phyloP scores from a whole-genome alignment of 2,888 invertebrate species.

The Lysandra coridon region DNA sequence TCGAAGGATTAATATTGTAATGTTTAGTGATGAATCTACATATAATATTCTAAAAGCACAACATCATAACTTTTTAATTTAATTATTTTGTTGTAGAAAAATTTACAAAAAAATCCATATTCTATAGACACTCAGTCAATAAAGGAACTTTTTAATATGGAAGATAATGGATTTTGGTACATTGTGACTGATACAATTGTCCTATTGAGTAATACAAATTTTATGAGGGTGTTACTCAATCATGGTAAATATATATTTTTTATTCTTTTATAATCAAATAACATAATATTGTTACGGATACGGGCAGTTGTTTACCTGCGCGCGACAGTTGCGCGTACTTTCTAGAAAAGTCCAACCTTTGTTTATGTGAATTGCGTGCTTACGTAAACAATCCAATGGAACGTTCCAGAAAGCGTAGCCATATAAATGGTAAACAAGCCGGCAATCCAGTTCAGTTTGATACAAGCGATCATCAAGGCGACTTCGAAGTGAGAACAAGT shows the following conservation, averaged over 20 bases:
- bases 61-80: background rate
- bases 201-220: constrained; percentile 52
- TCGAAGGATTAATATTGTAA: too few relatives aligned
- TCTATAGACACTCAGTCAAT: constrained; percentile 48
- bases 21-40: background rate
- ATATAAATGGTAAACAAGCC: too few relatives aligned
- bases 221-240: constrained; percentile 52
- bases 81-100: constrained; percentile 37
- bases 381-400: too few relatives aligned
- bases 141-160: constrained; percentile 46
- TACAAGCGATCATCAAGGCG: too few relatives aligned
- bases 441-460: too few relatives aligned
- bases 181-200: constrained; percentile 59
- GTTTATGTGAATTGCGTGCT: too few relatives aligned
- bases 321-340: too few relatives aligned
- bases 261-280: background rate
- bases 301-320: too few relatives aligned
- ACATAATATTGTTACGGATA: too few relatives aligned
- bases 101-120: constrained; percentile 28
- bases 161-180: constrained; percentile 52
- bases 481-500: too few relatives aligned
- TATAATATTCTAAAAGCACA: background rate
- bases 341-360: too few relatives aligned
- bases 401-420: too few relatives aligned
- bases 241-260: constrained; percentile 51